Evolutionary conservation across 2,888 invertebrate genomes (phyloP), one percentile per base, ranked within the genome.

Genomic region (Lithophane leautieri): DNA sequence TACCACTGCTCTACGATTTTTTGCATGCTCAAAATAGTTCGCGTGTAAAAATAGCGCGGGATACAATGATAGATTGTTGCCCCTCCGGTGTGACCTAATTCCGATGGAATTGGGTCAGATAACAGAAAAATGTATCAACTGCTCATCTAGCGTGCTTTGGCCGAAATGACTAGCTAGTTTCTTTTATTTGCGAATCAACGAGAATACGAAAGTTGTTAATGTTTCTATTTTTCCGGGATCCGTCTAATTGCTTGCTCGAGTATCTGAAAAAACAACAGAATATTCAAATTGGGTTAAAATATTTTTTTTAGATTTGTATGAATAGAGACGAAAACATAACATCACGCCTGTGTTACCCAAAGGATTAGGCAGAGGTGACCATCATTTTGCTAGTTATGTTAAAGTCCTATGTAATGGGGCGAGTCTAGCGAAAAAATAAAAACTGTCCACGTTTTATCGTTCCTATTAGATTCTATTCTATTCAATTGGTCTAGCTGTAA

Each of bases 41-140:
- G 63, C 62, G 85, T 77, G 73, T 76, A 72, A 77, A 85, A 85
- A 83, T 68, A 79, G 25, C 61, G 40, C n/a, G 73, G 70, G 65
- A 68, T 78, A 75, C 77, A 79, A 61, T 86, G 81, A 88, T 84
- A 81, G 74, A 88, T 84, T 42, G 78, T 63, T 65, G 66, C 62
- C 83, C 34, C 73, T 44, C 72, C 56, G 73, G 60, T 69, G 54
- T 81, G 86, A 86, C 86, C 88, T 76, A 81, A 69, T 86, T 86
- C 54, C 25, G 11, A 16, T 16, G n/a, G 65, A 82, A 88, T 80
- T 88, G 72, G 84, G 86, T 86, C 86, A 83, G 80, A 78, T 65
- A 78, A 83, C 78, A 71, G 70, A 82, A 82, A 82, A 78, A 73
- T 85, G 40, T 70, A 78, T 73, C 71, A 83, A 56, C 62, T 65